phyloP scores from a whole-genome alignment of 2,113 vertebrate species.

The Poicephalus gulielmi region DNA sequence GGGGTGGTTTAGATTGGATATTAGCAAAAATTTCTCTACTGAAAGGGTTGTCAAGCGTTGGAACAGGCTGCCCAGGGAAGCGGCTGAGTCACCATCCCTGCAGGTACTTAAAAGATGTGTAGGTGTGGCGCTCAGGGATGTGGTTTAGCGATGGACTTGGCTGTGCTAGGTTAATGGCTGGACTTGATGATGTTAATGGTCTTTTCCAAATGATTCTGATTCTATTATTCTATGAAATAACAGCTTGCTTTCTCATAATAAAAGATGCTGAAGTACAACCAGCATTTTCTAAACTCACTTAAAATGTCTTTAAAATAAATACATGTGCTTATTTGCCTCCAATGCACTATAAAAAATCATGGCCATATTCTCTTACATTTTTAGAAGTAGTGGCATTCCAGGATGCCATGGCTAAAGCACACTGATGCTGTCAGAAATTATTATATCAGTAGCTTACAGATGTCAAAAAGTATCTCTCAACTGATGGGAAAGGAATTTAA shows the following conservation, averaged over 20 bases:
- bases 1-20: not conserved
- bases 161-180: not conserved
- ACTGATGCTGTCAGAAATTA: constrained; percentile 18
- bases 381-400: not conserved
- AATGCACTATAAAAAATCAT: not conserved
- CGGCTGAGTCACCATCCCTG: not conserved
- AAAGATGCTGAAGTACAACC: not conserved
- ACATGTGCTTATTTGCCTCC: not conserved
- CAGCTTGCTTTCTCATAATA: not conserved
- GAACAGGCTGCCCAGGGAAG: not conserved
- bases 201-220: not conserved
- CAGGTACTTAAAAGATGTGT: not conserved
- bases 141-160: not conserved
- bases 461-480: constrained; percentile 28
- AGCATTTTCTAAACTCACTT: not conserved
- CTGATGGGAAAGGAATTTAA: not conserved
- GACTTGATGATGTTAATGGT: not conserved
- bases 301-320: not conserved
- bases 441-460: not conserved
- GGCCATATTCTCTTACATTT: not conserved
- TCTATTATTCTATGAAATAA: not conserved
- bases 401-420: not conserved
- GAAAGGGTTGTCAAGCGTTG: not conserved
- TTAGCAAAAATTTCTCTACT: not conserved
- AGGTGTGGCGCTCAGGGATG: not conserved